Base-by-base conservation (phyloP, 1,140 invertebrate species). In the Drosophila santomea region DNA sequence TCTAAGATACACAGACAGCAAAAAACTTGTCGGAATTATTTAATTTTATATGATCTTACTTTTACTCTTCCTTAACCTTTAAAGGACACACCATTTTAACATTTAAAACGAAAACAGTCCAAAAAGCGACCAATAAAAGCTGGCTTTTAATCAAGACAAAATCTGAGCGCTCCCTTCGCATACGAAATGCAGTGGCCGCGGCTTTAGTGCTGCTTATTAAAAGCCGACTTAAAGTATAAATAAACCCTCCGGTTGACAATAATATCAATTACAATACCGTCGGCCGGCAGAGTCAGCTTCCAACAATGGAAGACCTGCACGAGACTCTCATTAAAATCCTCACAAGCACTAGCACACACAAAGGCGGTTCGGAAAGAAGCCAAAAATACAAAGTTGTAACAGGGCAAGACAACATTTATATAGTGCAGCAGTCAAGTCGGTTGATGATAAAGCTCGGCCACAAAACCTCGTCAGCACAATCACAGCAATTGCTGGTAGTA, bases 321-420 rank as follows among this genome's bases (percentile, higher is more conserved):
- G 83, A 88, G 83, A 88, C 83, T 88, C 80, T 88, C 63, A 88
- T 88, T 88, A 88, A 77, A 86, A 82, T 76, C 75, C 74, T 60
- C 66, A 69, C 63, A 76, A 57, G 41, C 64, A 62, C 47, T 52
- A 20, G 38, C 57, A 52, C 48, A 52, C 41, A 59, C 35, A 63
- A 36, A 57, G 41, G 56, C 20, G n/a, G 41, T 35, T 60, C 54
- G 45, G 7, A 63, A 82, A 81, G 69, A 86, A 82, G 60, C 72
- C 75, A 55, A 83, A 83, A 88, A 89, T 84, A 64, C 78, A 74
- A 80, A 80, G 77, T 88, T 75, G 61, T 68, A 68, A 67, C 38
- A 56, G 15, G 54, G 54, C 51, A 68, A 76, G 62, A 67, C 74
- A 64, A 76, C 62, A 77, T 73, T 76, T 75, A 76, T 71, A 68